phyloP scores from a whole-genome alignment of 1,140 invertebrate genomes.

The Papilio helenus region DNA sequence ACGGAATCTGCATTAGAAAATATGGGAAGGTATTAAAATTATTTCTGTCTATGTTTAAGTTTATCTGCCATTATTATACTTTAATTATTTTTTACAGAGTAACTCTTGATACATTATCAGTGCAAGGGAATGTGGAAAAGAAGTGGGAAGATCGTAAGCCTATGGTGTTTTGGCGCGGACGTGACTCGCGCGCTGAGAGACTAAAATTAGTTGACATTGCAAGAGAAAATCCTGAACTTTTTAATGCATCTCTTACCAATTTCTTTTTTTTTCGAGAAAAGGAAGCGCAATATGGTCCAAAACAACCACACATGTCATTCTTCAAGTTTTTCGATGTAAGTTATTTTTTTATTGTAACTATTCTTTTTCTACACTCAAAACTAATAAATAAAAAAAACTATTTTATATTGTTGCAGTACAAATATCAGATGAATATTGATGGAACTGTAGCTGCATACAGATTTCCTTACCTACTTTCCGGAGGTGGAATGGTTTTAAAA shows the following conservation, averaged over 20 bases:
- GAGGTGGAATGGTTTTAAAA: slow-evolving; percentile 94
- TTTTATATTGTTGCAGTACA: slow-evolving; percentile 87
- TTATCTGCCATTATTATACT: slow-evolving; percentile 46
- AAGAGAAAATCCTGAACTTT: slow-evolving; percentile 89
- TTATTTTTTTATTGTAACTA: slow-evolving; percentile 40
- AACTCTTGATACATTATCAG: slow-evolving; percentile 94
- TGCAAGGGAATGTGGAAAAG: slow-evolving; percentile 90
- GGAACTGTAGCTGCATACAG: slow-evolving; percentile 98
- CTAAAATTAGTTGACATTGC: slow-evolving; percentile 93
- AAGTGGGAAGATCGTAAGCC: slow-evolving; percentile 90
- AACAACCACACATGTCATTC: slow-evolving; percentile 93
- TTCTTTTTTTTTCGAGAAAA: slow-evolving; percentile 98
- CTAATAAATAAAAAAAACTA: neutral
- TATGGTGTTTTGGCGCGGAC: slow-evolving; percentile 95
- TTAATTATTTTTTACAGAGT: slow-evolving; percentile 85
- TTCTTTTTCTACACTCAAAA: neutral
- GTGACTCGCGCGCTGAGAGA: slow-evolving; percentile 93
- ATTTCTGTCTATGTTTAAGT: neutral
- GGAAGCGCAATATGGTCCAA: slow-evolving; percentile 93
- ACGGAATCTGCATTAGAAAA: slow-evolving; percentile 95
- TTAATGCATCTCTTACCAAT: slow-evolving; percentile 97
- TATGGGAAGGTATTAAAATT: slow-evolving; percentile 90
- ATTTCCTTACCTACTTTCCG: slow-evolving; percentile 95
- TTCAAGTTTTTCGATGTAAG: slow-evolving; percentile 97
- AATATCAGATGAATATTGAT: slow-evolving; percentile 97